Conservation (phyloP, 2,888 invertebrate species). For the Hydriomena furcata region DNA sequence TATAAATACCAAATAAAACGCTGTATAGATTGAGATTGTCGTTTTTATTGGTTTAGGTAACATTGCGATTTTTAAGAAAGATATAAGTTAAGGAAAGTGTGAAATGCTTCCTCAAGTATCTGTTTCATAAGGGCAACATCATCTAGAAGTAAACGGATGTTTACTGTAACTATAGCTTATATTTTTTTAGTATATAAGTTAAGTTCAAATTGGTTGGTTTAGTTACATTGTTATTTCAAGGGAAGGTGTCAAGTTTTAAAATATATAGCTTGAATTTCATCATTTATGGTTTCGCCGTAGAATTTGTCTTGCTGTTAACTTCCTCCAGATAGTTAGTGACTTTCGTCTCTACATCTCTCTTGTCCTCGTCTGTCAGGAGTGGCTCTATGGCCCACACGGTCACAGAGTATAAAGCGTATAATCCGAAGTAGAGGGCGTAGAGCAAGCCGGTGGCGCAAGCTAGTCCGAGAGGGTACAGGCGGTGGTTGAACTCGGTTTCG, state of each 20-base stretch:
- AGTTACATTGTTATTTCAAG: too few species aligned
- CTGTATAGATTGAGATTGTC: constrained; percentile 18
- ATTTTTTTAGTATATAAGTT: too few species aligned
- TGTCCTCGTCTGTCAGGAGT: constrained; percentile 45
- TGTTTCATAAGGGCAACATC: neutral
- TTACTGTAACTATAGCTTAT: too few species aligned
- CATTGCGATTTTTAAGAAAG: constrained; percentile 18
- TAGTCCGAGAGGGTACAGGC: constrained; percentile 48
- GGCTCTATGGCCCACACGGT: constrained; percentile 68
- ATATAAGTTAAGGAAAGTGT: neutral
- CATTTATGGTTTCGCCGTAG: constrained; percentile 39
- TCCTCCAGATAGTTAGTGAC: constrained; percentile 54
- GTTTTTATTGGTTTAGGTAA: constrained; percentile 31
- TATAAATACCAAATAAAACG: constrained; percentile 31
- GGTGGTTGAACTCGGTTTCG: constrained; percentile 40
- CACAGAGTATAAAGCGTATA: constrained; percentile 48
- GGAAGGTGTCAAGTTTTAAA: too few species aligned
- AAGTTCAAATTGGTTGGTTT: too few species aligned
- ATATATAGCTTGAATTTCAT: too few species aligned
- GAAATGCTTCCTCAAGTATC: too few species aligned
- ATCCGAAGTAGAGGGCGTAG: constrained; percentile 55
- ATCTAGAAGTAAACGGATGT: too few species aligned
- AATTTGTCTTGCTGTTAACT: constrained; percentile 38
- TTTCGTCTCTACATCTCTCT: constrained; percentile 37
- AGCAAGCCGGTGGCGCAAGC: constrained; percentile 50